Percentiles rank a stretch among this genome's conserved stretches.
These are phyloP conservation scores for Mirounga angustirostris DNA, from an alignment of 2,113 vertebrate species.

Conservation along the genomic window DNA sequence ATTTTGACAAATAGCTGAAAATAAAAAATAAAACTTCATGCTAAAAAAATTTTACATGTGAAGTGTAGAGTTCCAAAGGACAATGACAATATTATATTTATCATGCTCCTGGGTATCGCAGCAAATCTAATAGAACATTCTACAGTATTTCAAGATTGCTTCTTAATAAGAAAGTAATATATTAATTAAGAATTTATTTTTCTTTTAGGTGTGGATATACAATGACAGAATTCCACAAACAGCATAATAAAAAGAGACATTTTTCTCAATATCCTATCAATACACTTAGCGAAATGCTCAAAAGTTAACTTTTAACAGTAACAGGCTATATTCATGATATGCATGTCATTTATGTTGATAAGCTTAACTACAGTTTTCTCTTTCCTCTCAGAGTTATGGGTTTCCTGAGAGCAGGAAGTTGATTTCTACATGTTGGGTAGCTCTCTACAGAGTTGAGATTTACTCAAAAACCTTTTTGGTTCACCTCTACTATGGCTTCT, in stretches of 20 bases:
- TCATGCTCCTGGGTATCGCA: neutral
- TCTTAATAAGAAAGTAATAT: conserved; percentile 41
- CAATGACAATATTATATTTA: conserved; percentile 22
- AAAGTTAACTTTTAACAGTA: neutral
- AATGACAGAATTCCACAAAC: conserved; percentile 70
- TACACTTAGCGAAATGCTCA: conserved; percentile 48
- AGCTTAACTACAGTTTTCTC: neutral
- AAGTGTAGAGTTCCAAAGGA: conserved; percentile 57
- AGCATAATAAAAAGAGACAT: conserved; percentile 60
- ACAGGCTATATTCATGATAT: neutral
- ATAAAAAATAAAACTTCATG: neutral
- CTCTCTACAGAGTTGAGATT: neutral
- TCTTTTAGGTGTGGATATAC: neutral
- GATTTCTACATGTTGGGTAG: neutral
- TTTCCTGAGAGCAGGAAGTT: neutral
- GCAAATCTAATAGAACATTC: conserved; percentile 40
- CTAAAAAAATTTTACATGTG: neutral
- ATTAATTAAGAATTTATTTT: conserved; percentile 61
- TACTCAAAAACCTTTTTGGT: neutral
- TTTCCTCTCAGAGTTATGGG: neutral
- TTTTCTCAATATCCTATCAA: conserved; percentile 72
- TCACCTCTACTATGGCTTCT: neutral
- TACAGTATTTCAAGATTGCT: conserved; percentile 62
- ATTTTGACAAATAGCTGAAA: conserved; percentile 22
- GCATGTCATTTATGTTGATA: neutral